Evolutionary conservation across 2,797 vertebrate genomes (phyloP).

Genomic region (Crenichthys baileyi): DNA sequence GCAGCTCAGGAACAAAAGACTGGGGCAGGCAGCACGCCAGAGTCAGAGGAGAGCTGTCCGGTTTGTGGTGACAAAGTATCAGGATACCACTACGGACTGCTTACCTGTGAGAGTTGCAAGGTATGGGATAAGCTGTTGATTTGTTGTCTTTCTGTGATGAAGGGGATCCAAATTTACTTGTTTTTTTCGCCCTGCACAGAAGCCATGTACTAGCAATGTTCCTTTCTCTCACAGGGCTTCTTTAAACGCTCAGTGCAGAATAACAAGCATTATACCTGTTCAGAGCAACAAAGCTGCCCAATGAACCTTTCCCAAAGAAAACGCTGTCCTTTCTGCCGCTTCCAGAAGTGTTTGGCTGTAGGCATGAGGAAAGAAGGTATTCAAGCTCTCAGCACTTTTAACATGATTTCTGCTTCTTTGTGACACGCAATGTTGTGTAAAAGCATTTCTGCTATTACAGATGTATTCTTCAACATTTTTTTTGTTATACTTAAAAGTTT

Average conservation of each 20-base stretch:
- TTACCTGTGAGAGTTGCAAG: conserved; percentile 88
- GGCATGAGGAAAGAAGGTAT: conserved; percentile 87
- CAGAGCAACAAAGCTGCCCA: conserved; percentile 81
- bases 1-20: conserved; percentile 71
- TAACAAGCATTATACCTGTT: conserved; percentile 83
- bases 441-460: not conserved
- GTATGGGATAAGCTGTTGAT: conserved; percentile 47
- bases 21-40: conserved; percentile 48
- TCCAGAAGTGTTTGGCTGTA: conserved; percentile 86
- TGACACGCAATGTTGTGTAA: conserved; percentile 3
- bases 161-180: not conserved
- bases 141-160: not conserved
- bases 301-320: conserved; percentile 84
- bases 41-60: conserved; percentile 76
- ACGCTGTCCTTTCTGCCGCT: conserved; percentile 84
- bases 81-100: conserved; percentile 86
- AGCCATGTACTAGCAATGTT: not conserved
- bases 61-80: conserved; percentile 86
- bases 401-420: conserved; percentile 7
- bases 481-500: not conserved
- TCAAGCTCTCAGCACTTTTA: not conserved
- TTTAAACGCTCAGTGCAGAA: conserved; percentile 88
- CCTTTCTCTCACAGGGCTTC: conserved; percentile 72
- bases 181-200: not conserved
- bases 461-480: not conserved